A percentile compares a stretch with the other conserved stretches of the same genome.
Evolutionary conservation across 1,140 invertebrate species (phyloP).

Genomic region (Acromyrmex heyeri): DNA sequence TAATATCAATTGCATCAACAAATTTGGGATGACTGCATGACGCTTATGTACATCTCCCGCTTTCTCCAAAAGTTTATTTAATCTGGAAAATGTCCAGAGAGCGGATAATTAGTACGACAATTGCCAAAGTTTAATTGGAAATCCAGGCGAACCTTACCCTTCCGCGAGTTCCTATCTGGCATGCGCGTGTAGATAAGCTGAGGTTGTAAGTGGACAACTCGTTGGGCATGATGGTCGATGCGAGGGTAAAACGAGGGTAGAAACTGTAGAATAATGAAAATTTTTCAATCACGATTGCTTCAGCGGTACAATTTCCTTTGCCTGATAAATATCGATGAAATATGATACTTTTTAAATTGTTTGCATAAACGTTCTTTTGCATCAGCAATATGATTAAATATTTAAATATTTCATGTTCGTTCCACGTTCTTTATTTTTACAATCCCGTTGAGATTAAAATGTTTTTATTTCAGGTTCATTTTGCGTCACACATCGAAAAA

Average conservation of each 20-base stretch:
- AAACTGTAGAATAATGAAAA: constrained; percentile 47
- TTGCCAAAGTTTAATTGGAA: constrained; percentile 79
- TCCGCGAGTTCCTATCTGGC: constrained; percentile 53
- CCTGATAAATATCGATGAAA: constrained; percentile 11
- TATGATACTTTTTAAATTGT: constrained; percentile 33
- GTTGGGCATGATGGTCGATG: constrained; percentile 26
- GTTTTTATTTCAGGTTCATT: constrained; percentile 16
- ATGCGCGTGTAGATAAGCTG: not conserved
- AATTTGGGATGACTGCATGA: constrained; percentile 44
- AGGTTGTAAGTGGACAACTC: constrained; percentile 40
- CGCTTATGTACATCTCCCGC: constrained; percentile 24
- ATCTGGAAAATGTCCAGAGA: constrained; percentile 76
- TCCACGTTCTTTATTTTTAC: constrained; percentile 11
- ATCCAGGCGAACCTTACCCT: constrained; percentile 66
- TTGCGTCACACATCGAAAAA: not conserved
- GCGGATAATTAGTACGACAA: constrained; percentile 75
- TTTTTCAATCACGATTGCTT: constrained; percentile 47
- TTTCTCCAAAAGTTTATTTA: constrained; percentile 66
- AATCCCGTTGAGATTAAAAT: no score
- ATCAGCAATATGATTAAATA: not conserved
- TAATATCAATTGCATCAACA: constrained; percentile 57
- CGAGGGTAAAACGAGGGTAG: not conserved
- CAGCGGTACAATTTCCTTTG: constrained; percentile 49
- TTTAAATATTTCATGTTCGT: constrained; percentile 20
- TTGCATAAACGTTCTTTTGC: constrained; percentile 29